Evolutionary conservation across 1,140 invertebrate genomes (phyloP).

Genomic region (Brachionus plicatilis): DNA sequence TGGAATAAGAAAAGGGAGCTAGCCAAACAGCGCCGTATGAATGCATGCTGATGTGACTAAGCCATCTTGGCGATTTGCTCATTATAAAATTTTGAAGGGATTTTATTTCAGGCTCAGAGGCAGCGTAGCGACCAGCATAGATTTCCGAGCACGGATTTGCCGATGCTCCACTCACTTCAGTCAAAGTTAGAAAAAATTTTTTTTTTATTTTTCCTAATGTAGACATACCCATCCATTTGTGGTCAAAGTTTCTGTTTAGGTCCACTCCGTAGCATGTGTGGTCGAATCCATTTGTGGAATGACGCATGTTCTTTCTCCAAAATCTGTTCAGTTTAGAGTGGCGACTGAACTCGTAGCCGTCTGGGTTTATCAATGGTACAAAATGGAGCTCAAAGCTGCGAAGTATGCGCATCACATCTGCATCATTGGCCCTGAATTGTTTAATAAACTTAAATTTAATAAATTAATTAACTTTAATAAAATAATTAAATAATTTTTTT

Average conservation of each 20-base stretch:
- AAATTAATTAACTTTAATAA: no score
- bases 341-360: slow-evolving; percentile 35
- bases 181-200: not conserved
- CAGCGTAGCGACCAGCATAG: not conserved
- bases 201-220: not conserved
- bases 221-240: slow-evolving; percentile 30
- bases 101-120: slow-evolving; percentile 33
- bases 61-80: not conserved
- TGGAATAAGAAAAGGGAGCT: slow-evolving; percentile 24
- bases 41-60: slow-evolving; percentile 27
- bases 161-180: slow-evolving; percentile 12
- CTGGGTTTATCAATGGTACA: slow-evolving; percentile 32
- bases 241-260: slow-evolving; percentile 38
- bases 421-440: not conserved
- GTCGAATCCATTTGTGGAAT: not conserved
- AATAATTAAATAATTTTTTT: no score
- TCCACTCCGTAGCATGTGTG: slow-evolving; percentile 38
- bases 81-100: not conserved
- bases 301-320: slow-evolving; percentile 41
- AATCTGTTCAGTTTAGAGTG: not conserved
- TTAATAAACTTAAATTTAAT: slow-evolving; percentile 3
- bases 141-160: slow-evolving; percentile 37
- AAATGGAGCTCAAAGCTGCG: slow-evolving; percentile 19
- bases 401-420: not conserved
- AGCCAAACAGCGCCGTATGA: slow-evolving; percentile 37